Conservation (phyloP, 2,888 invertebrate species). For the Latrodectus elegans region DNA sequence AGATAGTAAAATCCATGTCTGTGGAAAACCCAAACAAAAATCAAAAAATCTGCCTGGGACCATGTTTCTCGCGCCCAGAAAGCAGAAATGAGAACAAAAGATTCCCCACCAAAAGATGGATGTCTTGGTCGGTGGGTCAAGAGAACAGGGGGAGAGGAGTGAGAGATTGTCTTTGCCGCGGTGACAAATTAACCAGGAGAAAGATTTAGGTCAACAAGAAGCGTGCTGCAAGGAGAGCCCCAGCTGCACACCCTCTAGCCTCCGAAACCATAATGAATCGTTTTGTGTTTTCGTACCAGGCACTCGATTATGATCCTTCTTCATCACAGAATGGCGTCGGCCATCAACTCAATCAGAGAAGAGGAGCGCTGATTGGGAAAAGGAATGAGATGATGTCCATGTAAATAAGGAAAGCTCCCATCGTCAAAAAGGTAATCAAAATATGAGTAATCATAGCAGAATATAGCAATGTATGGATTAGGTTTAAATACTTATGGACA, state of each 20-base stretch:
- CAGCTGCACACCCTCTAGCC: neutral
- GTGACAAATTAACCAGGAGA: slow-evolving; percentile 44
- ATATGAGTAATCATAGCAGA: too few species aligned
- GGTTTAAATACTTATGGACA: too few species aligned
- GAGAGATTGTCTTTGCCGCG: slow-evolving; percentile 5
- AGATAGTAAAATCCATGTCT: too few species aligned
- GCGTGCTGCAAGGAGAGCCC: neutral
- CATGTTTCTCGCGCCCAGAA: too few species aligned
- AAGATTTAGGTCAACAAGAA: slow-evolving; percentile 53
- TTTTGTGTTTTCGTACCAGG: neutral
- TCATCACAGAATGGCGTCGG: neutral
- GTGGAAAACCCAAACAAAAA: too few species aligned
- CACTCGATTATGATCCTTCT: neutral
- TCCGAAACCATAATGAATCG: slow-evolving; percentile 34
- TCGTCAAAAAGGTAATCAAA: neutral
- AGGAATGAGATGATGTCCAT: neutral
- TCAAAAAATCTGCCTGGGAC: too few species aligned
- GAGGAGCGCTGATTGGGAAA: neutral
- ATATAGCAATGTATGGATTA: too few species aligned
- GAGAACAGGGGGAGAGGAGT: slow-evolving; percentile 11
- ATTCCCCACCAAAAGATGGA: neutral
- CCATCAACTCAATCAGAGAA: neutral
- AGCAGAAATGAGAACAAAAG: too few species aligned
- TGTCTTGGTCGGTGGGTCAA: slow-evolving; percentile 33
- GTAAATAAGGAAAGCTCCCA: neutral